Conservation (phyloP, 1,140 invertebrate genomes). For the Micrasema minimum region DNA sequence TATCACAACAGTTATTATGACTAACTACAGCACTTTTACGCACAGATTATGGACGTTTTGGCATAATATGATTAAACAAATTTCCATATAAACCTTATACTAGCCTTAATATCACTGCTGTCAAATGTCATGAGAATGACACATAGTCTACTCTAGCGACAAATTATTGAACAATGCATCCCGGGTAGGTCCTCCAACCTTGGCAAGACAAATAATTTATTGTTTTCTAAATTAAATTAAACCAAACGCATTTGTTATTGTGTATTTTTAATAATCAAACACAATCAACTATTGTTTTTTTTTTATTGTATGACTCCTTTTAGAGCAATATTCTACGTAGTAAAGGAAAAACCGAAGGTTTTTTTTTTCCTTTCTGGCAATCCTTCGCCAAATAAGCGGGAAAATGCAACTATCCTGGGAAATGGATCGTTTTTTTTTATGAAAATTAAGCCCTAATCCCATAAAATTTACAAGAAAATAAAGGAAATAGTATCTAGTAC, state of each 20-base stretch:
- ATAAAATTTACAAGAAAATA: too few relatives aligned
- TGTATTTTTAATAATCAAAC: neutral
- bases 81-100: slow-evolving; percentile 43
- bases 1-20: slow-evolving; percentile 12
- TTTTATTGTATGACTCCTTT: neutral
- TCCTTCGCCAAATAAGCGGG: too few relatives aligned
- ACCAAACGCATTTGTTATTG: neutral
- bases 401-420: too few relatives aligned
- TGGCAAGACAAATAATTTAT: neutral
- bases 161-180: slow-evolving; percentile 33
- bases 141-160: slow-evolving; percentile 46
- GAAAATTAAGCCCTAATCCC: too few relatives aligned
- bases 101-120: slow-evolving; percentile 44
- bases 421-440: too few relatives aligned
- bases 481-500: too few relatives aligned
- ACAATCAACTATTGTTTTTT: neutral
- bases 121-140: slow-evolving; percentile 48
- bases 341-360: too few relatives aligned
- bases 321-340: too few relatives aligned
- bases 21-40: slow-evolving; percentile 5
- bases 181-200: slow-evolving; percentile 1
- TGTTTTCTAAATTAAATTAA: neutral
- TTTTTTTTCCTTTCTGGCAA: too few relatives aligned
- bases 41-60: slow-evolving; percentile 29
- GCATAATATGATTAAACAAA: slow-evolving; percentile 46